Evolutionary conservation across 2,888 invertebrate species (phyloP).

Genomic region (Apamea epomidion): DNA sequence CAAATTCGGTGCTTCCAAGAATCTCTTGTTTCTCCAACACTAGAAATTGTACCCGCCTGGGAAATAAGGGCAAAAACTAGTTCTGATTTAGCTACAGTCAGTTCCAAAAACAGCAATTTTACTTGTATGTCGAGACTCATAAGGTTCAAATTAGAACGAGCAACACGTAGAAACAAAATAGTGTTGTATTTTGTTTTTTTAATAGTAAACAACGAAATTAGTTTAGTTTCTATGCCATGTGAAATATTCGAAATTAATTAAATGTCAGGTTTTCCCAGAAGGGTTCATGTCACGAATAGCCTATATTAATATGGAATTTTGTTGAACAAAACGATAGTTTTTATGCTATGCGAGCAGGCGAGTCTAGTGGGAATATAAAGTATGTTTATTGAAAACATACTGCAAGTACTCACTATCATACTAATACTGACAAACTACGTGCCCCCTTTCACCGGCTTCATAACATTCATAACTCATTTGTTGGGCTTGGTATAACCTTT

Average conservation of each 20-base stretch:
- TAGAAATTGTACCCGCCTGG: slow-evolving; percentile 29
- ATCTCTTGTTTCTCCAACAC: slow-evolving; percentile 26
- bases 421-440: background rate
- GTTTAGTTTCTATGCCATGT: slow-evolving; percentile 27
- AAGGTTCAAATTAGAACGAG: slow-evolving; percentile 25
- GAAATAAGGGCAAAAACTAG: slow-evolving; percentile 44
- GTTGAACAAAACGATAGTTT: slow-evolving; percentile 13
- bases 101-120: background rate
- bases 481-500: too few relatives aligned
- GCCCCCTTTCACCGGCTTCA: too few relatives aligned
- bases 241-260: slow-evolving; percentile 56
- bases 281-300: slow-evolving; percentile 33
- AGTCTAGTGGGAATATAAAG: slow-evolving; percentile 32
- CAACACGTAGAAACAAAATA: background rate
- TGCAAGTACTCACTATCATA: background rate
- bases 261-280: slow-evolving; percentile 31
- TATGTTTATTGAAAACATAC: slow-evolving; percentile 10
- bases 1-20: slow-evolving; percentile 30
- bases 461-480: too few relatives aligned
- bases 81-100: slow-evolving; percentile 14
- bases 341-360: slow-evolving; percentile 42
- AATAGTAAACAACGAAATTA: slow-evolving; percentile 36
- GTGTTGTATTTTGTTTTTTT: slow-evolving; percentile 22
- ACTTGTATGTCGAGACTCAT: background rate
- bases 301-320: slow-evolving; percentile 25